A percentile compares a stretch with the other conserved stretches of the same genome.
Conservation (phyloP, 2,113 vertebrate species). For the Hepsetus odoe region DNA sequence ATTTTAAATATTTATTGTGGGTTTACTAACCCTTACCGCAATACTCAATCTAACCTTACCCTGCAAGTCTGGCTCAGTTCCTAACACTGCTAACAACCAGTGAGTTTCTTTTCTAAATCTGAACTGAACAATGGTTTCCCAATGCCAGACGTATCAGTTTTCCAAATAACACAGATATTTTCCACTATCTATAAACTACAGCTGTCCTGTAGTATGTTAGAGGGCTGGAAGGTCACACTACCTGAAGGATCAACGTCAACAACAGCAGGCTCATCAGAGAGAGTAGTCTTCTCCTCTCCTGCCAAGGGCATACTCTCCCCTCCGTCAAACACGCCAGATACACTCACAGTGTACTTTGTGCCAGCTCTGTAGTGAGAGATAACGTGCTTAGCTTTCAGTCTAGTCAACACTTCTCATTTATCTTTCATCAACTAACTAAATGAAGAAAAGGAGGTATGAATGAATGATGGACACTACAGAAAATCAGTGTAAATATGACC, state of each 20-base stretch:
- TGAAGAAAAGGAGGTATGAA: background rate
- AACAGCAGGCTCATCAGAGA: constrained; percentile 80
- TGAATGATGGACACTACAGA: background rate
- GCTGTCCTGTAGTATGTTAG: background rate
- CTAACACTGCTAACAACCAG: too few relatives aligned
- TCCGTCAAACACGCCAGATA: constrained; percentile 95
- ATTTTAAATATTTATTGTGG: too few relatives aligned
- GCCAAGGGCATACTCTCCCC: constrained; percentile 92
- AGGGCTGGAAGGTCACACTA: constrained; percentile 51
- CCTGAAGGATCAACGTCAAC: constrained; percentile 49
- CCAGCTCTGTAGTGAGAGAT: constrained; percentile 78
- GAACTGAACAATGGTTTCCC: background rate
- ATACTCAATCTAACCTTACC: too few relatives aligned
- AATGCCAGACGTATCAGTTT: background rate
- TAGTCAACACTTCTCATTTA: background rate
- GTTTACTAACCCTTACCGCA: too few relatives aligned
- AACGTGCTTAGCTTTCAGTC: constrained; percentile 2
- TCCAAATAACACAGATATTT: background rate
- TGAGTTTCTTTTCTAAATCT: too few relatives aligned
- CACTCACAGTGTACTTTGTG: constrained; percentile 94
- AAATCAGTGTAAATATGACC: background rate
- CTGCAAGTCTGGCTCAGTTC: too few relatives aligned
- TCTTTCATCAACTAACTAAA: background rate
- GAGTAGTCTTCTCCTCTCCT: constrained; percentile 96
- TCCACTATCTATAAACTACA: background rate